phyloP scores from a whole-genome alignment of 2,113 vertebrate genomes.

The Dasyornis broadbenti region DNA sequence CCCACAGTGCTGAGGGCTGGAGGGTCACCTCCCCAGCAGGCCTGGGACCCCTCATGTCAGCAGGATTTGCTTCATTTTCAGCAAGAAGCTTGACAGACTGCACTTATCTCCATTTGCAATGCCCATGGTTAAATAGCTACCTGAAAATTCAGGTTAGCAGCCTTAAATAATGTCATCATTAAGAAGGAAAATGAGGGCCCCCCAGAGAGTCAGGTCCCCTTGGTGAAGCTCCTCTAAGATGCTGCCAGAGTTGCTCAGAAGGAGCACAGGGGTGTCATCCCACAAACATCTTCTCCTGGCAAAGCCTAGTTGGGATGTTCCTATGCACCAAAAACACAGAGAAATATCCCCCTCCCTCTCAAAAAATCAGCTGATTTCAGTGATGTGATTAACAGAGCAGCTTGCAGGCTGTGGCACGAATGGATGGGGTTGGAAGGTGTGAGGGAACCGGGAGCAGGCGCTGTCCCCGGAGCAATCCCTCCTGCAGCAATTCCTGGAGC shows the following conservation, averaged over 20 bases:
- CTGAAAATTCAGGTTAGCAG: not conserved
- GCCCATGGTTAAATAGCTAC: not conserved
- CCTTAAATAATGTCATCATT: not conserved
- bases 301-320: not conserved
- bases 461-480: not conserved
- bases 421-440: not conserved
- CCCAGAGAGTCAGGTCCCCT: not conserved
- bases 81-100: not conserved
- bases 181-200: not conserved
- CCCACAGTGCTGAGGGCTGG: fast-evolving
- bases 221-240: not conserved
- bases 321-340: not conserved
- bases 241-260: not conserved
- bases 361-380: not conserved
- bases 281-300: not conserved
- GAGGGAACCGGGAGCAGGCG: not conserved
- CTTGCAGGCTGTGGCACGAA: not conserved
- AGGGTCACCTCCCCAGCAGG: not conserved
- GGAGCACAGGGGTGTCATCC: not conserved
- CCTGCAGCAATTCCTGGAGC: not conserved
- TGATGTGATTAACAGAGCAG: not conserved
- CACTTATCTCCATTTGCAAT: not conserved
- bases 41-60: fast-evolving
- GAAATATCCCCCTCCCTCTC: no score
- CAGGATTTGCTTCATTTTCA: not conserved